Base-by-base conservation (phyloP, 2,113 vertebrate species). In the Lates calcarifer region DNA sequence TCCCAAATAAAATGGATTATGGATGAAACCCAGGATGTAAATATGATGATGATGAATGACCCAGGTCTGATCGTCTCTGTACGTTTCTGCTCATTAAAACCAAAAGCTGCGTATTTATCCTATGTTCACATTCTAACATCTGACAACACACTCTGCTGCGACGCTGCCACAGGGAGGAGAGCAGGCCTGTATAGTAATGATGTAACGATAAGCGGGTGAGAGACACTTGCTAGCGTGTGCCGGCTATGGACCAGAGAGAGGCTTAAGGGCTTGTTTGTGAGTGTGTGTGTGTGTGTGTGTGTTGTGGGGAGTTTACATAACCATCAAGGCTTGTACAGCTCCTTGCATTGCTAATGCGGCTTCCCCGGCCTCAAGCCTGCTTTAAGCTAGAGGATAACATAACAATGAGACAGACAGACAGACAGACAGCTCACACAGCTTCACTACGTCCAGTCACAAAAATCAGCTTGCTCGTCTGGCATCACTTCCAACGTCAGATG, bases 271-370 rank as follows among this genome's bases (percentile, higher is more conserved):
- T 90, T 88, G 84, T 82, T 13, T 85, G 83, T 80, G 80, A 43
- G 72, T 65, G 84, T 71, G 70, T 82, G 64, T 85, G 79, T 69
- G 82, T 41, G 53, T 68, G 66, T 79, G 75, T 72, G 63, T 86
- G 87, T 79, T 80, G 71, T 74, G 81, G 72, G 56, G 73, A 29
- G 53, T 61, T 95, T 95, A 94, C 89, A 89, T 95, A 95, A 95
- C 89, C 84, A 88, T 12, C 73, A 57, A 63, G 86, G 85, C 84
- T 87, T 86, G 90, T 87, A 56, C 76, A 86, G 86, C 91, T 92
- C 79, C 87, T 92, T 83, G 79, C 73, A 76, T 84, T 87, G 87
- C 87, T 94, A 94, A 95, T 93, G 91, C 86, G 69, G 89, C 89
- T 91, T 93, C 87, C 88, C 92, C 73, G n/a, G 77, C 90, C 82